Evolutionary conservation across 2,797 vertebrate genomes (phyloP).

Genomic region (Diplodus sargus): DNA sequence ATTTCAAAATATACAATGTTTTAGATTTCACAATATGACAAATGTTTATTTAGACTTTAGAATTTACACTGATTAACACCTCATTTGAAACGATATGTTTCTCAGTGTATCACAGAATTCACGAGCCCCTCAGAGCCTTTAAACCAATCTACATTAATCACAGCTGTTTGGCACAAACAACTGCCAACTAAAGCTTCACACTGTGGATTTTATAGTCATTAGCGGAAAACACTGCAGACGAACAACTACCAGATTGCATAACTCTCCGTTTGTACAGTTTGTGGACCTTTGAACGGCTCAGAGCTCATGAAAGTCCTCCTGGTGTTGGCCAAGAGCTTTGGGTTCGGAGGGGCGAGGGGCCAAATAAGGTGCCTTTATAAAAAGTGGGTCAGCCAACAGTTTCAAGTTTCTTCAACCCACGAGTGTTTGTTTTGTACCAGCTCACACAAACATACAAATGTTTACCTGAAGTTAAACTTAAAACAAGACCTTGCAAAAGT

Average conservation of each 20-base stretch:
- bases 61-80: too few relatives aligned
- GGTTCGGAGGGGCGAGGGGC: neutral
- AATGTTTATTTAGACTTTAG: too few relatives aligned
- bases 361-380: neutral
- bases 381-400: constrained; percentile 15
- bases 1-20: too few relatives aligned
- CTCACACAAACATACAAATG: neutral
- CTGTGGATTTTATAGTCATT: neutral
- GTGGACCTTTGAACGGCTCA: constrained; percentile 45
- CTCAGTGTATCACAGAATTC: neutral
- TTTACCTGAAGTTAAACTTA: neutral
- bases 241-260: constrained; percentile 32
- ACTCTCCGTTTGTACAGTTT: constrained; percentile 4
- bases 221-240: constrained; percentile 1
- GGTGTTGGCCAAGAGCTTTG: neutral
- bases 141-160: neutral
- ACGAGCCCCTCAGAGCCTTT: neutral
- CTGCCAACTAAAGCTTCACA: neutral
- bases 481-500: neutral
- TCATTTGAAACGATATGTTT: too few relatives aligned
- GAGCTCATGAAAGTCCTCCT: neutral
- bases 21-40: too few relatives aligned
- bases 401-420: neutral
- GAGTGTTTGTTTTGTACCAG: neutral
- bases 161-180: neutral